These are phyloP conservation scores for Gymnothorax javanicus DNA, from an alignment of 2,797 vertebrate species.

Conservation along the genomic window DNA sequence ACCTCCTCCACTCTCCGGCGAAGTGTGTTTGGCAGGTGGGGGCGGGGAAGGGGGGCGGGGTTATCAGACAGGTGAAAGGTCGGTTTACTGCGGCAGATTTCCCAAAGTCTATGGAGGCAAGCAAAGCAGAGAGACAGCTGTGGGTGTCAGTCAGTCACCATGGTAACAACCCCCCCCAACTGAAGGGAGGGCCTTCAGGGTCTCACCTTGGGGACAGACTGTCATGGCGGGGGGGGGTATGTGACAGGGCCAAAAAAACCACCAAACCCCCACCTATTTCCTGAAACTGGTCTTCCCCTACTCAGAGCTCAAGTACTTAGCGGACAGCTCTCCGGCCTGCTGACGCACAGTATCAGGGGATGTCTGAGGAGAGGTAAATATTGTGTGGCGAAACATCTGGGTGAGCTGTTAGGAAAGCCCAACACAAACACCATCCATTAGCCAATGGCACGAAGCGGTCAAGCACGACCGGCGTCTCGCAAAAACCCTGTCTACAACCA, in stretches of 20 bases:
- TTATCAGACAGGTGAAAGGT: constrained; percentile 23
- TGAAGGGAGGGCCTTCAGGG: not conserved
- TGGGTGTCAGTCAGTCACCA: not conserved
- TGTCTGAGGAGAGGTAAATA: not conserved
- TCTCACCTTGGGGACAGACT: not conserved
- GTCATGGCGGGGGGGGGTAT: no score
- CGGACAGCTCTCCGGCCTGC: constrained; percentile 4
- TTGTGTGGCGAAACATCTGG: constrained; percentile 11
- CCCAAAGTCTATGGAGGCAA: not conserved
- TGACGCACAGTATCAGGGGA: not conserved
- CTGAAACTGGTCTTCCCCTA: not conserved
- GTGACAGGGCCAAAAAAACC: not conserved
- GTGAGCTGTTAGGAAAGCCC: constrained; percentile 4
- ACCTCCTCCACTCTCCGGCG: not conserved
- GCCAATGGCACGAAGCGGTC: not conserved
- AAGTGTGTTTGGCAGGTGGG: not conserved
- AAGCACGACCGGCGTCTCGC: not conserved
- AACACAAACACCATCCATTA: not conserved
- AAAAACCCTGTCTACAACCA: not conserved
- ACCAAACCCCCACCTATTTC: not conserved
- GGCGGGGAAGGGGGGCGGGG: not conserved
- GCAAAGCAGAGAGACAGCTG: constrained; percentile 10
- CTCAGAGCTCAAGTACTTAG: not conserved
- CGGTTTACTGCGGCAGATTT: not conserved
- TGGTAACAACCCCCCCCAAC: not conserved